Evolutionary conservation across 2,888 invertebrate genomes (phyloP), one percentile per base, ranked within the genome.

Genomic region (Phengaris alcon): DNA sequence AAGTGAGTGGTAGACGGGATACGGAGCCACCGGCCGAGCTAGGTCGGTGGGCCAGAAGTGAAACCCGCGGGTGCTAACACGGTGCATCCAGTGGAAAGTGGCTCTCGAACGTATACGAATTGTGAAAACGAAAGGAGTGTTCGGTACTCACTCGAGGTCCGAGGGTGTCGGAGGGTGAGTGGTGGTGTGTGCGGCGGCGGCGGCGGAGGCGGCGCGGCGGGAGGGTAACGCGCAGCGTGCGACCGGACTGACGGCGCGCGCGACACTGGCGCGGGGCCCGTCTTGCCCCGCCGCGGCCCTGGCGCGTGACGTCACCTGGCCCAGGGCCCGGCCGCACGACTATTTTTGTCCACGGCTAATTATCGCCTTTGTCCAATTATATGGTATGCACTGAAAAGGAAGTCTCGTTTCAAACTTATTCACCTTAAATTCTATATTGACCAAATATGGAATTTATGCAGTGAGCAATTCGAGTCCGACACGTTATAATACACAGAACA

Each of bases 211-310:
- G 81, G 79, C 80, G 78, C 78, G 80, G 79, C 79, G 84, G 80
- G 79, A 80, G 77, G 81, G 82, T 80, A 83, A 84, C 75, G 75
- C 55, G 82, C 82, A 82, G 87, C 91, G 93, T 93, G 92, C 91
- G 91, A 85, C 88, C 89, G 85, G 90, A 85, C 85, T 84, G 93
- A 89, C 91, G 90, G 93, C 93, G 93, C 93, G 91, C 93, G 91
- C 93, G 91, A 88, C 91, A 92, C 93, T 93, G 93, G 89, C 90
- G 92, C 91, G 93, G 93, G 93, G 92, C 93, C 93, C 92, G 91
- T 92, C 90, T 93, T 92, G 91, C 93, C 93, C 93, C 92, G 91
- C 91, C 80, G 82, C 82, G 88, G 89, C 91, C 88, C 90, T 89
- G 89, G 87, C 88, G 87, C 87, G 89, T 93, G 91, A 93, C 93